phyloP scores from a whole-genome alignment of 2,113 vertebrate species.

The Thermophis baileyi region DNA sequence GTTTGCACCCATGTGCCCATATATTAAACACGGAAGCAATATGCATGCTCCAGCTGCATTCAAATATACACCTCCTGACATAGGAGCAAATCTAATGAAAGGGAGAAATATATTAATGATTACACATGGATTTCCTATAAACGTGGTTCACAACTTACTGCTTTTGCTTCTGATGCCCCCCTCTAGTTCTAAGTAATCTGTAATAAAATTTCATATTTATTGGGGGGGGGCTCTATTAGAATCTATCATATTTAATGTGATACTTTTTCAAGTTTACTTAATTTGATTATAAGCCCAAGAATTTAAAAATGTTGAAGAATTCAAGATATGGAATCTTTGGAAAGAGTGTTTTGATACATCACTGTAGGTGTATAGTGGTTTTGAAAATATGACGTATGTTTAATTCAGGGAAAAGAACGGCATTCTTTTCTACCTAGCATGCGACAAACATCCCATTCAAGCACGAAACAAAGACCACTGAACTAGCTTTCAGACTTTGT shows the following conservation, averaged over 20 bases:
- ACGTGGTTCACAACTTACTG: background rate
- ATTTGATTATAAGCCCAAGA: background rate
- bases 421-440: constrained; percentile 14
- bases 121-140: background rate
- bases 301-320: background rate
- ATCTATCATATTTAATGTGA: background rate
- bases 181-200: background rate
- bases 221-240: background rate
- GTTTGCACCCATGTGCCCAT: background rate
- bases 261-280: background rate
- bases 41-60: background rate
- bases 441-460: constrained; percentile 8
- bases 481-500: constrained; percentile 30
- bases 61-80: background rate
- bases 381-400: background rate
- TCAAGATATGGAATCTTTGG: background rate
- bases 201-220: background rate
- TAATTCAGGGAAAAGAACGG: background rate
- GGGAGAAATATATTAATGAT: background rate
- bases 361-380: background rate
- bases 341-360: background rate
- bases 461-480: background rate
- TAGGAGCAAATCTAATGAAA: background rate
- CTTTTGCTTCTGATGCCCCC: background rate
- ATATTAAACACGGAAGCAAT: background rate